Conservation (phyloP, 2,113 vertebrate genomes). For the Dolichallabes microphthalmus region DNA sequence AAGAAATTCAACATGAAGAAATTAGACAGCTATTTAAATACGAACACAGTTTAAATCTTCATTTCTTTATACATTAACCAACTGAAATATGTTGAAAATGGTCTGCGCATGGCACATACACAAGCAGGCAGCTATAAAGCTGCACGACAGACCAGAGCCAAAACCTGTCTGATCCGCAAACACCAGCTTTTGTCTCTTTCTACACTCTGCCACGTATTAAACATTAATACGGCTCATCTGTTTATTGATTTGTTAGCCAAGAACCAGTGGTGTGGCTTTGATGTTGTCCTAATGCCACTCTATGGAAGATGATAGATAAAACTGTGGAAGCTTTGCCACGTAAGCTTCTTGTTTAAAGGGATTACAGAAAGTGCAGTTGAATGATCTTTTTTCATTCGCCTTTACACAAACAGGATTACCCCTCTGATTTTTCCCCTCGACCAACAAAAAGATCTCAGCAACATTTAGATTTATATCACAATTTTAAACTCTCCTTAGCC, state of each 20-base stretch:
- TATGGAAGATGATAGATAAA: conserved; percentile 78
- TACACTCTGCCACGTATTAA: conserved; percentile 71
- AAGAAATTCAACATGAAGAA: too few relatives aligned
- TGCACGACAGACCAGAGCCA: conserved; percentile 56
- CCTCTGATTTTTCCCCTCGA: conserved; percentile 47
- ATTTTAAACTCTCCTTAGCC: conserved; percentile 57
- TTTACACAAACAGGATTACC: conserved; percentile 76
- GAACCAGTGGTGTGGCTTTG: conserved; percentile 74
- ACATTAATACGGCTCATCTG: conserved; percentile 70
- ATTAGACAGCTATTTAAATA: background rate
- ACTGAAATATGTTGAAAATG: too few relatives aligned
- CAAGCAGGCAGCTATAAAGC: conserved; percentile 40
- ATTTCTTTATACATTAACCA: background rate
- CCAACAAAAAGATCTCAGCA: conserved; percentile 59
- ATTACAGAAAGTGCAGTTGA: conserved; percentile 70
- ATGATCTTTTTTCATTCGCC: conserved; percentile 75
- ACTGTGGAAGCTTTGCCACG: conserved; percentile 74
- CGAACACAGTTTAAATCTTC: background rate
- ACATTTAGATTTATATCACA: conserved; percentile 63
- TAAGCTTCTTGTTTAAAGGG: conserved; percentile 78
- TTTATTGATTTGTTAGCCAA: conserved; percentile 72
- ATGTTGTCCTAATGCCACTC: conserved; percentile 75
- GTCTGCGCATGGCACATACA: background rate
- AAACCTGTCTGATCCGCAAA: conserved; percentile 56
- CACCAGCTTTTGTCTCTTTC: conserved; percentile 63